phyloP scores from a whole-genome alignment of 2,113 vertebrate species.

The Falco punctatus region DNA sequence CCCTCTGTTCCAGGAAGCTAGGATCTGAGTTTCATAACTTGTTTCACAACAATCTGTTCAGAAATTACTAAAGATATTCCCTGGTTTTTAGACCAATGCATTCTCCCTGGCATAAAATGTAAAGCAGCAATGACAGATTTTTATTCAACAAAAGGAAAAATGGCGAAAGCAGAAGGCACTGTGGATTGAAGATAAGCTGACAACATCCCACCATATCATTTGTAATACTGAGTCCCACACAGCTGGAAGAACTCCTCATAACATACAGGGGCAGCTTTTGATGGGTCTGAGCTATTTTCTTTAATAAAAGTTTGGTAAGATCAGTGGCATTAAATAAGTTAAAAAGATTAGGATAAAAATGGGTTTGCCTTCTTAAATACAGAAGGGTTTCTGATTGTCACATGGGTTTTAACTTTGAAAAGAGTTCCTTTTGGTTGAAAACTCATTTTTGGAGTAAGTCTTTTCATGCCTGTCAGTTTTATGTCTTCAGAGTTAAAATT shows the following conservation, averaged over 20 bases:
- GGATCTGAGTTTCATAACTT: slow-evolving; percentile 9
- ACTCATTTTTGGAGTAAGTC: not conserved
- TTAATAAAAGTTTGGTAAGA: not conserved
- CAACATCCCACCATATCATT: not conserved
- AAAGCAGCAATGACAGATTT: not conserved
- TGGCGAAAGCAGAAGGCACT: not conserved
- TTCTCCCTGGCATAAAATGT: not conserved
- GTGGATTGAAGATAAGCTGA: not conserved
- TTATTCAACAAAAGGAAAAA: not conserved
- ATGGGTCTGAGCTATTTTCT: not conserved
- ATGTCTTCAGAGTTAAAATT: not conserved
- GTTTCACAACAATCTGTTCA: slow-evolving; percentile 39
- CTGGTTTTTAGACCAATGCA: not conserved
- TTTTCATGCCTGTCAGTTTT: not conserved
- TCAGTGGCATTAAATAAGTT: not conserved
- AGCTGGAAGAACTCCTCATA: not conserved
- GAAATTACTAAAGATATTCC: slow-evolving; percentile 1
- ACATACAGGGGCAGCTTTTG: not conserved
- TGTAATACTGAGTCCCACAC: not conserved
- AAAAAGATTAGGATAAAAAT: not conserved
- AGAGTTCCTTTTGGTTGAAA: not conserved
- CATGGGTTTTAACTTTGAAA: not conserved
- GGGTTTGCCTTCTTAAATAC: not conserved
- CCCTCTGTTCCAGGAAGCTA: not conserved
- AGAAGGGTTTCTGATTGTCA: not conserved